phyloP scores from a whole-genome alignment of 2,113 vertebrate species.

The Ibidorhyncha struthersii region DNA sequence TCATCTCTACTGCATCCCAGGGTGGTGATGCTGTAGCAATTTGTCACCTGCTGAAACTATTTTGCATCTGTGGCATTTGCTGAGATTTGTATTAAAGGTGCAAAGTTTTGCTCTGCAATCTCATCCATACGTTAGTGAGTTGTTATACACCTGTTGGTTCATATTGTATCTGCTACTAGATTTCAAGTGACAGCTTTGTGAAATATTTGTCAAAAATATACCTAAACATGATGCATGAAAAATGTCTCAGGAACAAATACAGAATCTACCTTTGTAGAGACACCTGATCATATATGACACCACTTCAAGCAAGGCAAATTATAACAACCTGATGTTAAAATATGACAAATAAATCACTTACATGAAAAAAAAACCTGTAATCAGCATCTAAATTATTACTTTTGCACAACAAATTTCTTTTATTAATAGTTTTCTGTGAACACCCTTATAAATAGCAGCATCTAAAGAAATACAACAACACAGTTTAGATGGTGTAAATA shows the following conservation, averaged over 20 bases:
- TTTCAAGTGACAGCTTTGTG: background rate
- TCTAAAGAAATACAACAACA: background rate
- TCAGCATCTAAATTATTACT: background rate
- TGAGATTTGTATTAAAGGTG: constrained; percentile 38
- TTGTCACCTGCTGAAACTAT: constrained; percentile 53
- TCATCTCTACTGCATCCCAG: constrained; percentile 43
- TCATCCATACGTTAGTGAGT: background rate
- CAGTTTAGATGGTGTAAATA: background rate
- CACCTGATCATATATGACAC: background rate
- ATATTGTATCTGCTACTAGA: background rate
- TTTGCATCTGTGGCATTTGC: constrained; percentile 50
- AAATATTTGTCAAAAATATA: background rate
- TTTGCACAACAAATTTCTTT: background rate
- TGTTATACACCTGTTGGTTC: background rate
- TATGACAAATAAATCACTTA: background rate
- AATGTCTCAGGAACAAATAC: background rate
- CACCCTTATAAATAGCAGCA: background rate
- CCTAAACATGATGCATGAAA: background rate
- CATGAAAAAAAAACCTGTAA: background rate
- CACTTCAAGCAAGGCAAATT: background rate
- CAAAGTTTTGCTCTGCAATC: constrained; percentile 32
- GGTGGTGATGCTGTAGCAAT: constrained; percentile 21
- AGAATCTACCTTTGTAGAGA: background rate
- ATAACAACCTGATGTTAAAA: background rate
- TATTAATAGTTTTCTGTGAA: background rate